Conservation (phyloP, 2,888 invertebrate genomes). For the Aspidiotus rigidus region DNA sequence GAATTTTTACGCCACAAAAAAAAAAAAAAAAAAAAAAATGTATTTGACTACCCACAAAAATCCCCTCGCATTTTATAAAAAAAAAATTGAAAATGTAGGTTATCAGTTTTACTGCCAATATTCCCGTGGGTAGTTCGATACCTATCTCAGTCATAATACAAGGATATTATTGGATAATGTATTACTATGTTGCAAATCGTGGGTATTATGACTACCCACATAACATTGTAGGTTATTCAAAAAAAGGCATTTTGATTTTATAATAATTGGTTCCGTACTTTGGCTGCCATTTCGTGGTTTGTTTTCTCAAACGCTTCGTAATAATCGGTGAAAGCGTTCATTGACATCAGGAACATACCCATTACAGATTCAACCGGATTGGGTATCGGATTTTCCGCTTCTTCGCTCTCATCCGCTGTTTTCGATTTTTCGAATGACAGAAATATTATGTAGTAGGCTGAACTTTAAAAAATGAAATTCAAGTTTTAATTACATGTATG, state of each 20-base stretch:
- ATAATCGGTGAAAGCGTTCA: slow-evolving; percentile 92
- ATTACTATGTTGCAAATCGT: background rate
- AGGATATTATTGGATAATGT: too few species aligned
- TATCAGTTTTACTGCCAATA: too few species aligned
- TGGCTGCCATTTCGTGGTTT: slow-evolving; percentile 78
- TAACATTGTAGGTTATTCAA: background rate
- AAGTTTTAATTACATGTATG: background rate
- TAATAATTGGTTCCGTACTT: slow-evolving; percentile 58
- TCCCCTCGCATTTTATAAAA: too few species aligned
- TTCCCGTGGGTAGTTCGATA: too few species aligned
- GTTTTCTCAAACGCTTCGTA: slow-evolving; percentile 83
- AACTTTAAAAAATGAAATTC: slow-evolving; percentile 37
- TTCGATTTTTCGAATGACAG: slow-evolving; percentile 75
- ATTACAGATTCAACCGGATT: slow-evolving; percentile 90
- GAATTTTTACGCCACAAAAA: too few species aligned
- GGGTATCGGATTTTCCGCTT: slow-evolving; percentile 77
- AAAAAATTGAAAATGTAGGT: too few species aligned
- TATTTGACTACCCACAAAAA: too few species aligned
- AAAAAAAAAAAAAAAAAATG: too few species aligned
- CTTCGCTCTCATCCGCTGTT: slow-evolving; percentile 72
- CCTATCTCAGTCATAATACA: too few species aligned
- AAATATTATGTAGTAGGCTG: slow-evolving; percentile 86
- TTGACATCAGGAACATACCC: slow-evolving; percentile 97
- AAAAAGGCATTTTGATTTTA: background rate
- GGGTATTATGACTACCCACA: background rate